Evolutionary conservation across 2,888 invertebrate species (phyloP), one percentile per base, ranked within the genome.

Genomic region (Scaptomyza tumidula): DNA sequence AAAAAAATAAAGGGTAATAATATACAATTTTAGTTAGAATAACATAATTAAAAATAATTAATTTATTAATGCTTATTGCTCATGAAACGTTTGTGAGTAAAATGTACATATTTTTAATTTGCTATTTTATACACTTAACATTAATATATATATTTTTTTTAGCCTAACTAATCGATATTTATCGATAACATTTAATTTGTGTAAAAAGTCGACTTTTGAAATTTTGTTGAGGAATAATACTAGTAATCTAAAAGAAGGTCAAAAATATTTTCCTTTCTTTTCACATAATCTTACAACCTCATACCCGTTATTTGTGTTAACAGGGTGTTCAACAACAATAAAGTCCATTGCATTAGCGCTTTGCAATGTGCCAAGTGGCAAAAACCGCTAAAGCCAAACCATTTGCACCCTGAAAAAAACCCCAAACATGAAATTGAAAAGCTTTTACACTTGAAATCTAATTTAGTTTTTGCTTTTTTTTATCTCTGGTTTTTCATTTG

Each of bases 371-470:
- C 48, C 57, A 71, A 60, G 75, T 41, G 63, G 43, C 52, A 49
- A 52, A 48, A 19, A 63, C 11, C n/a, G 31, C 27, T n/a, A 50
- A 29, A 37, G 27, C 14, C 19, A 29, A 9, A 14, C 16, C 27
- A 16, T 13, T n/a, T 37, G 37, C 14, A 37, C 27, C 24, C 27
- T 14, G 9, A n/a, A 37, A 43, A 41, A 37, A 35, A 35, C 37
- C 29, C 6, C 48, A 44, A 75, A 59, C 41, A 55, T 52, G 35
- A 10, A 73, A 78, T 70, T 53, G 69, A 85, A 83, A 87, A 71
- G 86, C 88, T 86, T 84, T 78, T 70, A 75, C 71, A 71, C 61
- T 75, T 78, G 77, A 79, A 85, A 85, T 82, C 88, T 83, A 83
- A 83, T 85, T 79, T 76, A 55, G 54, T 45, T 41, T 41, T 35